Percentiles rank a stretch among this genome's conserved stretches.
Conservation (phyloP, 2,797 vertebrate species). For the Takifugu rubripes region DNA sequence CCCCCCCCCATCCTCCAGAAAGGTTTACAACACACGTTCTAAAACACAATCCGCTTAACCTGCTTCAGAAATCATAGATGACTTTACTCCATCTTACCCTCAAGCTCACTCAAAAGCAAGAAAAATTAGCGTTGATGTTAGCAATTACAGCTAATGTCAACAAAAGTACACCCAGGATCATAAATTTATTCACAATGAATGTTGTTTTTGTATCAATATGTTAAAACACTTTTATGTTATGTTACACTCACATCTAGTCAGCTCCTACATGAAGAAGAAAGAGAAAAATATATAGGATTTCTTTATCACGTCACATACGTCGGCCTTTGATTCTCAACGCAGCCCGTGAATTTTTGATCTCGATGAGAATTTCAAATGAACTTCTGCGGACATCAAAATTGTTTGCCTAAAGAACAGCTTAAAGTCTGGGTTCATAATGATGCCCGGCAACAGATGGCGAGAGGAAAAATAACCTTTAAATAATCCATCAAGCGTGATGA, state of each 20-base stretch:
- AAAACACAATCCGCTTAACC: conserved; percentile 21
- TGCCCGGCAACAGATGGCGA: conserved; percentile 8
- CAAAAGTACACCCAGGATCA: neutral
- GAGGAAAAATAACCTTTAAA: conserved; percentile 5
- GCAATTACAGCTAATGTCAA: conserved; percentile 1
- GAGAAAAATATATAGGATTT: neutral
- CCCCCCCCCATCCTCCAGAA: neutral
- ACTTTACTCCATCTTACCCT: conserved; percentile 17
- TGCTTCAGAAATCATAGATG: conserved; percentile 20
- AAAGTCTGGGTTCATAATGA: conserved; percentile 17
- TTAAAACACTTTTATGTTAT: neutral
- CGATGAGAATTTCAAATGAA: conserved; percentile 8
- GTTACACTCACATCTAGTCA: neutral
- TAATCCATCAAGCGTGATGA: conserved; percentile 9
- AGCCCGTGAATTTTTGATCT: conserved; percentile 7
- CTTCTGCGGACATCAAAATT: conserved; percentile 11
- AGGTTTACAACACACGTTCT: too few species aligned
- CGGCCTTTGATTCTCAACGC: conserved; percentile 5
- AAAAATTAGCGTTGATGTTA: neutral
- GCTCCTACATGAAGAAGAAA: neutral
- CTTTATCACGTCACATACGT: conserved; percentile 7
- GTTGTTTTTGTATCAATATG: neutral
- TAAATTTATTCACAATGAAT: neutral
- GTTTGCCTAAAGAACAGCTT: conserved; percentile 8
- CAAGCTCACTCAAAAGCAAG: neutral